Evolutionary conservation across 2,797 vertebrate species (phyloP).

Genomic region (Pristis pectinata): DNA sequence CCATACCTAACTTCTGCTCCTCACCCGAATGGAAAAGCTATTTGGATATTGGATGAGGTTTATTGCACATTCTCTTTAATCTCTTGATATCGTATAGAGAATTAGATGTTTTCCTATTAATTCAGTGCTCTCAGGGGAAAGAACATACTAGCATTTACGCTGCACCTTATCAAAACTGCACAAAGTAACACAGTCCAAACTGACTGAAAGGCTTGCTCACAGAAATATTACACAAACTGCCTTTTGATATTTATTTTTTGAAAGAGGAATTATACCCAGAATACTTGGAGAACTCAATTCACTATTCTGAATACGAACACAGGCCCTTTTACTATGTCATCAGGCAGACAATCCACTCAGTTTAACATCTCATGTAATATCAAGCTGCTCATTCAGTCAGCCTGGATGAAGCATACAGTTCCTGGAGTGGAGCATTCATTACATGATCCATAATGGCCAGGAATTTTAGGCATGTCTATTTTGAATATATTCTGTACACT

Average conservation of each 20-base stretch:
- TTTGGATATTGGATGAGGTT: not conserved
- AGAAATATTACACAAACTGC: not conserved
- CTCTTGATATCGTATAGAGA: not conserved
- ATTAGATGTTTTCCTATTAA: not conserved
- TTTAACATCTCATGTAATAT: not conserved
- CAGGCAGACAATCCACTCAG: not conserved
- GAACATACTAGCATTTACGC: not conserved
- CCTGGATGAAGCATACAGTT: not conserved
- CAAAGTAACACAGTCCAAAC: not conserved
- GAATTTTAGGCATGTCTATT: not conserved
- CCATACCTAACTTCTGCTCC: not conserved
- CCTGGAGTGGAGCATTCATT: not conserved
- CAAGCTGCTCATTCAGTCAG: not conserved
- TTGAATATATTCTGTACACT: not conserved
- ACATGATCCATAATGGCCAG: not conserved
- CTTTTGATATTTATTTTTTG: not conserved
- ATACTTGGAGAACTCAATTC: too few relatives aligned
- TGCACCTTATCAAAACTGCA: not conserved
- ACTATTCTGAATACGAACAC: too few relatives aligned
- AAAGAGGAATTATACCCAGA: not conserved
- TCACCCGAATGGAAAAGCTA: not conserved
- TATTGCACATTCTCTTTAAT: not conserved
- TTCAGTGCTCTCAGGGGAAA: not conserved
- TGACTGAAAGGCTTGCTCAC: not conserved
- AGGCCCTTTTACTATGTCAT: not conserved